phyloP scores from a whole-genome alignment of 2,888 invertebrate species.

The Sabatieria punctata region DNA sequence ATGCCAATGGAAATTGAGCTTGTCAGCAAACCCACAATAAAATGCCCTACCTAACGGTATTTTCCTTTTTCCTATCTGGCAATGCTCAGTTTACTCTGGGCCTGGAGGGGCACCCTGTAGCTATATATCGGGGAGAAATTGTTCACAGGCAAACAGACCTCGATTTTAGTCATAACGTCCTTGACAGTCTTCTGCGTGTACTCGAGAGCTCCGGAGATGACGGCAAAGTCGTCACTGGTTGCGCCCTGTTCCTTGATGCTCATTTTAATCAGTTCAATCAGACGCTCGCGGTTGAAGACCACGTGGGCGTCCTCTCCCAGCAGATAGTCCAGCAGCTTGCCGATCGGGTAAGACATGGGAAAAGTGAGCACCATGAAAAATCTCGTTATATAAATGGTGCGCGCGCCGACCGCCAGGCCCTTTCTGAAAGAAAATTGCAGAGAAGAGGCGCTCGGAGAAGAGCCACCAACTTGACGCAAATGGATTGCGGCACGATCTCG shows the following conservation, averaged over 20 bases:
- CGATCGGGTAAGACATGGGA: conserved; percentile 54
- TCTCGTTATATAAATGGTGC: conserved; percentile 77
- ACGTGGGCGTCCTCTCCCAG: conserved; percentile 94
- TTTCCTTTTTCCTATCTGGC: no score
- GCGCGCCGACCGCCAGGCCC: conserved; percentile 84
- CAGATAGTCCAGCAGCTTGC: conserved; percentile 54
- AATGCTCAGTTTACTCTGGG: no score
- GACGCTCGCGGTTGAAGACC: conserved; percentile 78
- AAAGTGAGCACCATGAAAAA: conserved; percentile 82
- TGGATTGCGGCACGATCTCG: conserved; percentile 70
- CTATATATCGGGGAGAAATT: not conserved
- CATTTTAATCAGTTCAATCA: conserved; percentile 76
- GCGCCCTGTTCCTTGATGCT: conserved; percentile 36
- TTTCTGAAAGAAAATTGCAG: conserved; percentile 32
- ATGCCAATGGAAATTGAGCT: no score
- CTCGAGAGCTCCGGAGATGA: conserved; percentile 89
- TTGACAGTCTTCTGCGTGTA: conserved; percentile 76
- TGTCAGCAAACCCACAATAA: no score
- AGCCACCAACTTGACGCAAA: conserved; percentile 50
- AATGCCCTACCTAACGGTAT: no score
- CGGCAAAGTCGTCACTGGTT: conserved; percentile 66
- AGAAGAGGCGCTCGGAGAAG: conserved; percentile 8
- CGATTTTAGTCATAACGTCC: conserved; percentile 87
- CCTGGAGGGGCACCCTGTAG: no score
- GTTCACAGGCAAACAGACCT: conserved; percentile 29